phyloP scores from a whole-genome alignment of 2,797 vertebrate species.

The Tinamus major region DNA sequence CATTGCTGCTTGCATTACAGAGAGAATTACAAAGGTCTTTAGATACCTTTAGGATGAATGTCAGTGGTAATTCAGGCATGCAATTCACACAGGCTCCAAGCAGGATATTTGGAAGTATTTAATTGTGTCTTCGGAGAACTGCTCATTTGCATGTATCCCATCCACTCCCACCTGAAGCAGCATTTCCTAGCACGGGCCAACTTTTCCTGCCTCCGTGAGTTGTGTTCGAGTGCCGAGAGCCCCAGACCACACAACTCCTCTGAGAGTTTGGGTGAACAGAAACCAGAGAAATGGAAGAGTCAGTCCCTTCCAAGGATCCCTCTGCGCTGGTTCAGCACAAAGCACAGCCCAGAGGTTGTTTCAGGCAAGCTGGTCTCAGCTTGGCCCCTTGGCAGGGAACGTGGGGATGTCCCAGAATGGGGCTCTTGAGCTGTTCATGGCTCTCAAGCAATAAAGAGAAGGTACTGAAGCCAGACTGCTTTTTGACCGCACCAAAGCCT shows the following conservation, averaged over 20 bases:
- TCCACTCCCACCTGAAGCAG: not conserved
- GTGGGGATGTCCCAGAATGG: not conserved
- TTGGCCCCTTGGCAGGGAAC: fast-evolving
- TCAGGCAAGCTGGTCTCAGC: not conserved
- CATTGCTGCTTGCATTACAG: not conserved
- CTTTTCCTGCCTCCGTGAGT: not conserved
- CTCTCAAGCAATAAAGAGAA: not conserved
- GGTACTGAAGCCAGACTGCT: not conserved
- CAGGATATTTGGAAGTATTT: not conserved
- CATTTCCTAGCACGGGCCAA: not conserved
- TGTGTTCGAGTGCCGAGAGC: not conserved
- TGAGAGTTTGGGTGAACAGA: not conserved
- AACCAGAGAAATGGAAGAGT: not conserved
- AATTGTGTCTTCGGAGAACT: not conserved
- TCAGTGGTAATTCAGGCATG: not conserved
- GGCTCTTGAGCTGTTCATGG: fast-evolving
- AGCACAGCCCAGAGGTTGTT: not conserved
- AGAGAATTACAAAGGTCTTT: not conserved
- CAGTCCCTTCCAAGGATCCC: not conserved
- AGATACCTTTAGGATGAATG: not conserved
- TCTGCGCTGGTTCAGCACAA: not conserved
- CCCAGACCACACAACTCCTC: not conserved
- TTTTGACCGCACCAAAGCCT: not conserved
- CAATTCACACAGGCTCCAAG: not conserved
- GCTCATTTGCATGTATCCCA: not conserved